A percentile compares a stretch with the other conserved stretches of the same genome.
Evolutionary conservation across 2,888 invertebrate species (phyloP).

Genomic region (Teleogryllus oceanicus): DNA sequence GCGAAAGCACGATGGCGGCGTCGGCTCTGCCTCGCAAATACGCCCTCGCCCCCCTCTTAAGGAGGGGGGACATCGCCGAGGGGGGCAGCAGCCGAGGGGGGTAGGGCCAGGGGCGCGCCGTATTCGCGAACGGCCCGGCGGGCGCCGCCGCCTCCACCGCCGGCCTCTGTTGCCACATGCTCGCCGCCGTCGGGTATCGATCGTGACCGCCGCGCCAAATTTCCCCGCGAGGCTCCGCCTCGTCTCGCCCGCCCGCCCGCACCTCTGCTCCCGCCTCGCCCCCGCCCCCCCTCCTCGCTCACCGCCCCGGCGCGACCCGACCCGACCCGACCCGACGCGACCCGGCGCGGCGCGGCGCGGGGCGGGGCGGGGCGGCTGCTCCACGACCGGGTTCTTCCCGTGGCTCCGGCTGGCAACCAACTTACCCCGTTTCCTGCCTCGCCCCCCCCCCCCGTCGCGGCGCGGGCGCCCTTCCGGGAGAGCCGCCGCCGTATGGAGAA

Average conservation of each 20-base stretch:
- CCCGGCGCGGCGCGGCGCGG: too few relatives aligned
- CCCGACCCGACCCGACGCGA: background rate
- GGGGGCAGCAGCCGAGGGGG: background rate
- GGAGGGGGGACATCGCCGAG: background rate
- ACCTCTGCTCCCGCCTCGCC: background rate
- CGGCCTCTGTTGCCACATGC: conserved; percentile 10
- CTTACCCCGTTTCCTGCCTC: too few relatives aligned
- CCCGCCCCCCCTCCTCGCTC: background rate
- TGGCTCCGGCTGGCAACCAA: too few relatives aligned
- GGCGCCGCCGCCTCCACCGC: background rate
- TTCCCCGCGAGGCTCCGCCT: background rate
- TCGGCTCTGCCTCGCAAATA: too few relatives aligned
- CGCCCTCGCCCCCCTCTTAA: too few relatives aligned
- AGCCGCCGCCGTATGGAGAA: too few relatives aligned
- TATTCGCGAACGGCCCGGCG: background rate
- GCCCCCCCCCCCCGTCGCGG: too few relatives aligned
- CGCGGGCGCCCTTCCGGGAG: too few relatives aligned
- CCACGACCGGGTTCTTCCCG: too few relatives aligned
- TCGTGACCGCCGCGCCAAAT: conserved; percentile 1
- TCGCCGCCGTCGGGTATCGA: conserved; percentile 18
- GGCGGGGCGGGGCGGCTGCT: too few relatives aligned
- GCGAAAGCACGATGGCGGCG: too few relatives aligned
- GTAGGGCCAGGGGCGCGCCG: background rate
- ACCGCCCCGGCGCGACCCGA: background rate
- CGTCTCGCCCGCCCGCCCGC: background rate